phyloP scores from a whole-genome alignment of 2,888 invertebrate species.

The Mythimna lalbum region DNA sequence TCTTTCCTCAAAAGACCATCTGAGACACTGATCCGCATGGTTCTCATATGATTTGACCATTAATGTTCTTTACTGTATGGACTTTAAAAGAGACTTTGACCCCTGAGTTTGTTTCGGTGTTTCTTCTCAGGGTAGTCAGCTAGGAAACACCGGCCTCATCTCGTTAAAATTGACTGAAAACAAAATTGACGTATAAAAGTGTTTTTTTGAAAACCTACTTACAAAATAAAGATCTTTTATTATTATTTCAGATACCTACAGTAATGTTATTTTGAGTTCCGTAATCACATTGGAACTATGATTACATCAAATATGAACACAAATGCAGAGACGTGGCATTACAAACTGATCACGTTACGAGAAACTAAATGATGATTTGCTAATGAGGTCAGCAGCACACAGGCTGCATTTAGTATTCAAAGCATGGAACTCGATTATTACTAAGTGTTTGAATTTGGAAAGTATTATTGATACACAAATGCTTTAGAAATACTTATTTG shows the following conservation, averaged over 20 bases:
- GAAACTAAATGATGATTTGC: neutral
- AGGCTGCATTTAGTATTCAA: constrained; percentile 2
- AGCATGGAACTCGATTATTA: neutral
- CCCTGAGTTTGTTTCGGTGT: too few relatives aligned
- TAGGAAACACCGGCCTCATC: too few relatives aligned
- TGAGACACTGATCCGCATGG: too few relatives aligned
- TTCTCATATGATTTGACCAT: too few relatives aligned
- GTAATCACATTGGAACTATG: neutral
- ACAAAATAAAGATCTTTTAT: too few relatives aligned
- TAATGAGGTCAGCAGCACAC: neutral
- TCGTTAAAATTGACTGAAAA: too few relatives aligned
- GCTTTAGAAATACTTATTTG: neutral
- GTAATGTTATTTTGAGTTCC: neutral
- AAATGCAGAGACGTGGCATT: neutral
- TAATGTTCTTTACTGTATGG: too few relatives aligned
- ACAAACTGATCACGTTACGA: neutral
- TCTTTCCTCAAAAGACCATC: too few relatives aligned
- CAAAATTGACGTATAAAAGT: too few relatives aligned
- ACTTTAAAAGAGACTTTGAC: too few relatives aligned
- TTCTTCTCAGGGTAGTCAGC: too few relatives aligned
- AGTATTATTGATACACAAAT: neutral
- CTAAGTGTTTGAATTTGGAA: neutral
- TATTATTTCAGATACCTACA: neutral
- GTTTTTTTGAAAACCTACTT: too few relatives aligned
- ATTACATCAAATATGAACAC: neutral